Base-by-base conservation (phyloP, 2,113 vertebrate species). In the Pachypanchax playfairii region DNA sequence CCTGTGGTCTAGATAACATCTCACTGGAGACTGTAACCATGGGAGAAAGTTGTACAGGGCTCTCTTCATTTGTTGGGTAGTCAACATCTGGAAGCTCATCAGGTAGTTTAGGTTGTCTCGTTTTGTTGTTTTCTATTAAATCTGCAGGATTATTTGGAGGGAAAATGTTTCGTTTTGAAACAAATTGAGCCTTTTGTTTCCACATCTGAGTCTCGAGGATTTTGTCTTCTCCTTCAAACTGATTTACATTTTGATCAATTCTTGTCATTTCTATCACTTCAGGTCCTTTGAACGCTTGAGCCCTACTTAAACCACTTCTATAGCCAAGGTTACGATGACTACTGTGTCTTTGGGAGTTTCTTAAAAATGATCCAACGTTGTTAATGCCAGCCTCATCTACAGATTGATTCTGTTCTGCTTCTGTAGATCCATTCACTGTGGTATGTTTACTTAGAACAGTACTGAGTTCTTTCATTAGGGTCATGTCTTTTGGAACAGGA, bases 71-170 rank as follows among this genome's bases (percentile, higher is more conserved):
- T 6, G 25, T 66, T 49, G 82, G 83, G 35, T 80, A 88, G 69
- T 89, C 87, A 21, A 86, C 57, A 39, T 83, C 85, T 49, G 84
- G 79, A 44, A 85, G 74, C 48, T 36, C 75, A 20, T 55, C 73
- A 0, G 71, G 18, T 6, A 84, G 73, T 20, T 4, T 4, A 13
- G 75, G 53, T 29, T 47, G 38, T 50, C 51, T 60, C 20, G 28
- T 58, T 20, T 60, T 47, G 38, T 75, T 77, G 28, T 18, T 15
- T 65, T 44, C 39, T 6, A 24, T 31, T 11, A 43, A 64, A n/a
- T 56, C 22, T 20, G n/a, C 29, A 44, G 54, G 4, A 22, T 42
- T n/a, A 9, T 22, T 53, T 21, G 31, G 36, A 22, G 2, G 8
- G 24, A 62, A 35, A 41, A 38, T 1, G 28, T 66, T 42, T 35